phyloP scores from a whole-genome alignment of 2,797 vertebrate species.

The Crenichthys baileyi region DNA sequence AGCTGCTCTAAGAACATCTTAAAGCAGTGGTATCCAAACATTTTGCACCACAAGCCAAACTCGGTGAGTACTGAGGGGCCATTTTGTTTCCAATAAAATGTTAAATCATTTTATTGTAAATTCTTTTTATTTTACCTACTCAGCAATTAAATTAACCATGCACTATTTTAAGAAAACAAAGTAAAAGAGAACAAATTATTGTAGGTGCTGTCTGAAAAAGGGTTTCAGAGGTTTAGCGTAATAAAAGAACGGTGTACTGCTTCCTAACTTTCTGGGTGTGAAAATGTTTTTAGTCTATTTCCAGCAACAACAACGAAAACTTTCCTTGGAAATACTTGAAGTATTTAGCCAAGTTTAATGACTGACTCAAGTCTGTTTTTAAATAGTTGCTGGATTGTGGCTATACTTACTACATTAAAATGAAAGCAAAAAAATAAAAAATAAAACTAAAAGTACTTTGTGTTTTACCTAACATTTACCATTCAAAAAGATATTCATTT shows the following conservation, averaged over 20 bases:
- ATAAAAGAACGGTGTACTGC: background rate
- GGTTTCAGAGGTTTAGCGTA: background rate
- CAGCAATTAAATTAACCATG: background rate
- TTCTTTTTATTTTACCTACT: background rate
- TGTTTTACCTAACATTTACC: no score
- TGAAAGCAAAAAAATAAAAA: no score
- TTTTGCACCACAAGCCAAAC: background rate
- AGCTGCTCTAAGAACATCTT: background rate
- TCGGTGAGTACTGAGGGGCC: background rate
- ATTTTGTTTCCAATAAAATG: background rate
- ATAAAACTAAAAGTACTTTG: no score
- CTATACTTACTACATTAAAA: no score
- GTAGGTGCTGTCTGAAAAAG: background rate
- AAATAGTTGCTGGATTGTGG: no score
- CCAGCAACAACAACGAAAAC: background rate
- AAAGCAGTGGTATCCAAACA: background rate
- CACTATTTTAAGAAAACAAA: background rate
- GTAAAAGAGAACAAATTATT: background rate
- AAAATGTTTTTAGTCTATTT: background rate
- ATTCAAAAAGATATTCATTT: no score
- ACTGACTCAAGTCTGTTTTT: no score
- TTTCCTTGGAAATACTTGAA: background rate
- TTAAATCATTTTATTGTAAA: background rate
- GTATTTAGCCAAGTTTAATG: no score
- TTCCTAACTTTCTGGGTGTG: background rate